Percentiles rank a stretch among this genome's conserved stretches.
phyloP scores from a whole-genome alignment of 2,888 invertebrate species.

The Esperia sulphurella region DNA sequence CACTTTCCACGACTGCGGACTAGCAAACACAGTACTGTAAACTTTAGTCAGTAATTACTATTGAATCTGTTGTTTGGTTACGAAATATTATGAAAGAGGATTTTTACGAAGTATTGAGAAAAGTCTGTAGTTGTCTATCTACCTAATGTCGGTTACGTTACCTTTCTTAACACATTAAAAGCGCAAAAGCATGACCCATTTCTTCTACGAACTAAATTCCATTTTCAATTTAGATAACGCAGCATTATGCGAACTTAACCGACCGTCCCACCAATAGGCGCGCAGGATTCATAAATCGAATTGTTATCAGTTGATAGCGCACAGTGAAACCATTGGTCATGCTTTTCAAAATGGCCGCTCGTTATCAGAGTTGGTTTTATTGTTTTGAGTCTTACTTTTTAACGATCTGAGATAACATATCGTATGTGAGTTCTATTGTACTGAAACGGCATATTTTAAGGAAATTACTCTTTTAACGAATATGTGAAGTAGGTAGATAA shows the following conservation, averaged over 20 bases:
- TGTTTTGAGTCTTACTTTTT: constrained; percentile 48
- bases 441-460: neutral
- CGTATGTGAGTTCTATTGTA: constrained; percentile 18
- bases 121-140: too few relatives aligned
- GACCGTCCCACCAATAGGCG: constrained; percentile 56
- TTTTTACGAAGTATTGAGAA: too few relatives aligned
- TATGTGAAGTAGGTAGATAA: neutral
- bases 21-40: too few relatives aligned
- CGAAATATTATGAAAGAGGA: too few relatives aligned
- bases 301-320: constrained; percentile 69
- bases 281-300: constrained; percentile 61
- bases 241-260: constrained; percentile 26
- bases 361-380: constrained; percentile 58
- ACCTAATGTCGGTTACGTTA: neutral
- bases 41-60: too few relatives aligned
- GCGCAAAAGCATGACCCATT: constrained; percentile 39
- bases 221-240: constrained; percentile 55
- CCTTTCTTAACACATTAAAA: constrained; percentile 30
- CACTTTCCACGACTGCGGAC: too few relatives aligned
- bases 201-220: constrained; percentile 49
- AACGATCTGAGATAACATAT: constrained; percentile 51
- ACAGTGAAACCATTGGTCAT: constrained; percentile 60
- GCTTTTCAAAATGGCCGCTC: constrained; percentile 63
- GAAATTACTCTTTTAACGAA: neutral
- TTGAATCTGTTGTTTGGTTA: too few relatives aligned